These are phyloP conservation scores for Oxyruncus cristatus DNA, from an alignment of 2,113 vertebrate genomes.

Conservation along the genomic window DNA sequence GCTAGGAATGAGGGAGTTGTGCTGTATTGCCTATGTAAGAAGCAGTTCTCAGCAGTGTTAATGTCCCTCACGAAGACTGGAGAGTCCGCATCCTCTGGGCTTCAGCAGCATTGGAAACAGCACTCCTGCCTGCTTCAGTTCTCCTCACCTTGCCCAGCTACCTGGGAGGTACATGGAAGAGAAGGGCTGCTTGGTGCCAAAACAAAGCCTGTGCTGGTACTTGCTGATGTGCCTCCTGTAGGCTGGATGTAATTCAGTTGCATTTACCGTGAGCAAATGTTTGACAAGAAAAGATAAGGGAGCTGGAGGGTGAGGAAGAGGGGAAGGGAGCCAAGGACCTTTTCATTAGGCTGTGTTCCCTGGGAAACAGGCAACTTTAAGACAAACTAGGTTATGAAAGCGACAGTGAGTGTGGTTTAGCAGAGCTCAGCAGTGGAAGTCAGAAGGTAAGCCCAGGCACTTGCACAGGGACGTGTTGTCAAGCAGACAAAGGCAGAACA, in stretches of 20 bases:
- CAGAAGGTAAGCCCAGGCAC: neutral
- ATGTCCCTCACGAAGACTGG: neutral
- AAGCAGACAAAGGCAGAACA: neutral
- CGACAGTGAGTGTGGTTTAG: neutral
- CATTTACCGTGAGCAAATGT: accelerated
- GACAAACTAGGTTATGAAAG: neutral
- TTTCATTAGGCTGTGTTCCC: neutral
- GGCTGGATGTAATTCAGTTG: neutral
- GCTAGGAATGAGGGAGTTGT: neutral
- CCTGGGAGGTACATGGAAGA: neutral
- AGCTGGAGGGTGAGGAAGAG: neutral
- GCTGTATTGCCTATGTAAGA: neutral
- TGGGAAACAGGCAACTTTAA: neutral
- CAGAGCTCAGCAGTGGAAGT: neutral
- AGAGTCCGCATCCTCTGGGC: neutral
- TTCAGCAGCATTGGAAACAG: neutral
- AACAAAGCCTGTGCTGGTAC: neutral
- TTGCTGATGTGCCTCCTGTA: neutral
- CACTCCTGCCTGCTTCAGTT: neutral
- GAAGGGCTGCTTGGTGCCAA: neutral
- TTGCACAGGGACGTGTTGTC: neutral
- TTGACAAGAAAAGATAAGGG: neutral
- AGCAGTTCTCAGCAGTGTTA: neutral
- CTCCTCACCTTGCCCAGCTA: neutral
- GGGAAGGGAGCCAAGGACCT: neutral